A percentile compares a stretch with the other conserved stretches of the same genome.
These are phyloP conservation scores for Anthrax anthrax DNA, from an alignment of 2,888 invertebrate species.

Conservation along the genomic window DNA sequence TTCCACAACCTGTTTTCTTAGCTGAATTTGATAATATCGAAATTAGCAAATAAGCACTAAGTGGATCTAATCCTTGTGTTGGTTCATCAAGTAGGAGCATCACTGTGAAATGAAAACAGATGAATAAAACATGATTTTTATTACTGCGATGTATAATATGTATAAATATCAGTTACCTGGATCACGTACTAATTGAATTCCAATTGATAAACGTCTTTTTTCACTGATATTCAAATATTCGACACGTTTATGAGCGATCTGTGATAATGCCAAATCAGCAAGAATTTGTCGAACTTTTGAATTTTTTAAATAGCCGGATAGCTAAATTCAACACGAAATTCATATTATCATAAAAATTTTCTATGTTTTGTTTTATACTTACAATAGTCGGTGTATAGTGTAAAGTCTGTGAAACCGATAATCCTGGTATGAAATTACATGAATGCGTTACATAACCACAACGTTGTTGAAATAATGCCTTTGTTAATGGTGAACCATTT, in stretches of 20 bases:
- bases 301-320: constrained; percentile 60
- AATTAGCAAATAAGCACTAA: constrained; percentile 88
- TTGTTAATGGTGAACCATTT: constrained; percentile 72
- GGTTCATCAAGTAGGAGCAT: constrained; percentile 84
- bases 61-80: constrained; percentile 84
- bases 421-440: constrained; percentile 67
- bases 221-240: constrained; percentile 79
- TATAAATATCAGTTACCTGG: no score
- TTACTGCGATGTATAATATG: no score
- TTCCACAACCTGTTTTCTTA: constrained; percentile 80
- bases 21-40: constrained; percentile 84
- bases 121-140: not conserved
- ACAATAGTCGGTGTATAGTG: constrained; percentile 68
- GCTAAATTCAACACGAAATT: constrained; percentile 32
- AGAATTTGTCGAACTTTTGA: constrained; percentile 83
- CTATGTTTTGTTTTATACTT: no score
- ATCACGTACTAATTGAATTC: constrained; percentile 84
- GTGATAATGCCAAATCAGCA: constrained; percentile 84
- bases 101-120: constrained; percentile 39
- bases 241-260: constrained; percentile 72
- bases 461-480: constrained; percentile 66
- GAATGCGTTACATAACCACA: constrained; percentile 83
- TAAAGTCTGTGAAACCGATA: constrained; percentile 78
- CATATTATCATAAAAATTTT: not conserved
- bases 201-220: constrained; percentile 77